These are phyloP conservation scores for Amyelois transitella DNA, from an alignment of 1,140 invertebrate species.

Conservation along the genomic window DNA sequence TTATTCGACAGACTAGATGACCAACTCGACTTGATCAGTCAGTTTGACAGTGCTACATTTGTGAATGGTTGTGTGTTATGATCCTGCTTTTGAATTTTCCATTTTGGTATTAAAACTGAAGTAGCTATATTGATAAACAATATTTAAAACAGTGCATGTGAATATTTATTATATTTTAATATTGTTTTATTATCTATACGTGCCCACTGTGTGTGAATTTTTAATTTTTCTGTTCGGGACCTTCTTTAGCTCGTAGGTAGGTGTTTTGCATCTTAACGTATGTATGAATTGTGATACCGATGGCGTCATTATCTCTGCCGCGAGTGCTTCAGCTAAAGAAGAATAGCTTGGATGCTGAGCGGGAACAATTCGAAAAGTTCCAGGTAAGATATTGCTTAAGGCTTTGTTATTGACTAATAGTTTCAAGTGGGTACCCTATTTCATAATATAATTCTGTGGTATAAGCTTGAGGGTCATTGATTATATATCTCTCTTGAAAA, in stretches of 20 bases:
- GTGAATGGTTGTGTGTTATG: neutral
- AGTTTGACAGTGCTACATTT: neutral
- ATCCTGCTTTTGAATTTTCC: neutral
- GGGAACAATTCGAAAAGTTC: slow-evolving; percentile 84
- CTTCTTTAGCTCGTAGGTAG: slow-evolving; percentile 16
- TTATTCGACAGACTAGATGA: neutral
- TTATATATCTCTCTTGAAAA: too few species aligned
- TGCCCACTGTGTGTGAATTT: too few species aligned
- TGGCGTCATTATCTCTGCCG: slow-evolving; percentile 84
- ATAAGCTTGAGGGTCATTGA: too few species aligned
- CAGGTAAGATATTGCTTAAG: slow-evolving; percentile 75
- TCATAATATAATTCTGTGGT: too few species aligned
- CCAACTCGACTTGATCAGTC: neutral
- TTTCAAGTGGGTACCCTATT: too few species aligned
- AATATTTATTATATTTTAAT: too few species aligned
- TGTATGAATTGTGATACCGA: slow-evolving; percentile 54
- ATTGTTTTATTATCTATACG: too few species aligned
- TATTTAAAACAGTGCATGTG: too few species aligned
- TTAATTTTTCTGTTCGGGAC: neutral
- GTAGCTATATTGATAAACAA: neutral
- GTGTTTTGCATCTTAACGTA: slow-evolving; percentile 33
- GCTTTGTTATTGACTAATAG: neutral
- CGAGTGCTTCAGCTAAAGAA: slow-evolving; percentile 82
- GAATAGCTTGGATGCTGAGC: slow-evolving; percentile 82
- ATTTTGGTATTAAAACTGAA: neutral